Percentiles rank a stretch among this genome's conserved stretches.
These are phyloP conservation scores for Melinaea marsaeus DNA, from an alignment of 2,888 invertebrate species.

Conservation along the genomic window DNA sequence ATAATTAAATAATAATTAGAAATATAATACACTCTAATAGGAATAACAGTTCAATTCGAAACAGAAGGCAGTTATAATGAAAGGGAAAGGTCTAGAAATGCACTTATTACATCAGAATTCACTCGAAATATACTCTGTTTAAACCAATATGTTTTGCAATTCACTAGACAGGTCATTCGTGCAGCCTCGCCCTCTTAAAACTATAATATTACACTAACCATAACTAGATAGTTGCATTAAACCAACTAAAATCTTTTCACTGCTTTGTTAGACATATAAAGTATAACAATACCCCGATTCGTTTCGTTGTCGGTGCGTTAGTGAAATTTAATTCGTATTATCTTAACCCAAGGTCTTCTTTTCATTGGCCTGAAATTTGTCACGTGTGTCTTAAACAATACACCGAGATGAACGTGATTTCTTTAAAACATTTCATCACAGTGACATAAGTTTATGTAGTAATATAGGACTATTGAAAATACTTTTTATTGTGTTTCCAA, in stretches of 20 bases:
- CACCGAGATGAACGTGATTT: constrained; percentile 25
- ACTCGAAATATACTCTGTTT: constrained; percentile 7
- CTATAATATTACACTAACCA: constrained; percentile 25
- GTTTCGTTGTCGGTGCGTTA: constrained; percentile 5
- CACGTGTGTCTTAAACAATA: constrained; percentile 24
- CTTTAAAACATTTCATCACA: constrained; percentile 17
- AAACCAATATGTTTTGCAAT: constrained; percentile 43
- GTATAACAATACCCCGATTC: constrained; percentile 18
- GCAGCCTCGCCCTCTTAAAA: constrained; percentile 38
- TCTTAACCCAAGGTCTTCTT: constrained; percentile 1
- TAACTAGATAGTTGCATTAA: constrained; percentile 30
- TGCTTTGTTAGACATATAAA: constrained; percentile 24
- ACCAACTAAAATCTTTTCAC: constrained; percentile 14
- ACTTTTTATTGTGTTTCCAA: constrained; percentile 4
- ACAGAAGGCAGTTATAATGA: background rate
- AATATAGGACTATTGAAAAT: no score
- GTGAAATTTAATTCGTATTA: constrained; percentile 9
- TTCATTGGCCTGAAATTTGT: constrained; percentile 1
- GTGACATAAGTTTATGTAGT: constrained; percentile 17
- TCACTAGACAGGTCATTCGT: constrained; percentile 61
- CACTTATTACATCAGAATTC: constrained; percentile 3
- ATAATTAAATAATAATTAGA: background rate
- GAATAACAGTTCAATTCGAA: no score
- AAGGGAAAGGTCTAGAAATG: constrained; percentile 4
- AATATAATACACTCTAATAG: no score